These are phyloP conservation scores for Microtus montanus DNA, from an alignment of 2,113 vertebrate species.

Conservation along the genomic window DNA sequence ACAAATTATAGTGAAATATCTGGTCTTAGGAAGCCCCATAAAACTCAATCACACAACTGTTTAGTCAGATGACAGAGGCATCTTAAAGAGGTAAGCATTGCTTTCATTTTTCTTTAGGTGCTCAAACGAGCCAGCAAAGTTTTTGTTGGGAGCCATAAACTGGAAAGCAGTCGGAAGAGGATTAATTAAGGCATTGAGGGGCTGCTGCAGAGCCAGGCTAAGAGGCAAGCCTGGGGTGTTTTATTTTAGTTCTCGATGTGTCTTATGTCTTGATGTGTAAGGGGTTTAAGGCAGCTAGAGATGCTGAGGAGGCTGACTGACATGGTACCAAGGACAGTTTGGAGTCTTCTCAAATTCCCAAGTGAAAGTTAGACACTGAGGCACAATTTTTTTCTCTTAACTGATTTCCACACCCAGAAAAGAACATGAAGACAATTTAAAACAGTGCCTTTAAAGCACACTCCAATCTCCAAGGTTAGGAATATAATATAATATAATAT, in stretches of 20 bases:
- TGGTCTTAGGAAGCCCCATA: conserved; percentile 50
- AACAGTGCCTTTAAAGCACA: conserved; percentile 30
- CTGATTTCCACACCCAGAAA: conserved; percentile 44
- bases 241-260: background rate
- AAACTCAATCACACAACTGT: conserved; percentile 26
- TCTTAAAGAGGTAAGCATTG: conserved; percentile 28
- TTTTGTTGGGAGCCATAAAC: conserved; percentile 23
- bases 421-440: conserved; percentile 36
- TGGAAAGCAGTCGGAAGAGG: background rate
- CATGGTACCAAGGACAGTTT: background rate
- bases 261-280: background rate
- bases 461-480: conserved; percentile 10
- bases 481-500: background rate
- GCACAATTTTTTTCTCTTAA: conserved; percentile 25
- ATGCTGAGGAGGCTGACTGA: background rate
- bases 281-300: background rate
- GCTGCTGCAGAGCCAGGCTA: background rate
- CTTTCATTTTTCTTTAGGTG: conserved; percentile 35
- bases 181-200: conserved; percentile 15
- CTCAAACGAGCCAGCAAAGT: conserved; percentile 44
- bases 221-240: background rate
- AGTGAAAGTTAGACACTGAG: conserved; percentile 1
- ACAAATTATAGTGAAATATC: background rate
- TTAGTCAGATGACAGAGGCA: conserved; percentile 10
- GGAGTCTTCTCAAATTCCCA: conserved; percentile 31